Evolutionary conservation across 2,888 invertebrate genomes (phyloP), one percentile per base, ranked within the genome.

Genomic region (Archaeoteleia sp.): DNA sequence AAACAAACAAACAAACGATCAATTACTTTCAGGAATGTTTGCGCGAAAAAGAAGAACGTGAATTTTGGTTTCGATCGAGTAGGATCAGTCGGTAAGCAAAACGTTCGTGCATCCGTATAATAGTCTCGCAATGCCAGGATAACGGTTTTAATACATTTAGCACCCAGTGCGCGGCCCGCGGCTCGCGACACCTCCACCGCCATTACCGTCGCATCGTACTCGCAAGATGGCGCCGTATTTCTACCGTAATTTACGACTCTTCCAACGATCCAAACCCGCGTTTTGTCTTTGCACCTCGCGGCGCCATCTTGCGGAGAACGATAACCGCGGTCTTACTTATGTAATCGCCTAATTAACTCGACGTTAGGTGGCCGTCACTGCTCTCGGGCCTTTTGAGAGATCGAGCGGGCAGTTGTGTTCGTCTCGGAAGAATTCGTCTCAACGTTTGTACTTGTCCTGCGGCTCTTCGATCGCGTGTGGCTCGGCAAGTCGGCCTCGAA

Each of bases 161-260:
- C 80, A 80, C 80, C 80, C 76, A 77, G 76, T 75, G 75, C 71
- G 74, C 74, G 74, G 76, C 74, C 71, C 75, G 75, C 76, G 73
- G 75, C 78, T 71, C 76, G 34, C 53, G 49, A 37, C 66, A 66
- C 65, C 39, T 67, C 45, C 37, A 48, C 67, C 58, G 70, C 63
- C 40, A 55, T 67, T 67, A 69, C 62, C 14, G 37, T 17, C 7
- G 25, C 34, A 14, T n/a, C 49, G 51, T 43, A 1, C 7, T 6
- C 15, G 30, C 23, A 23, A 42, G 27, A 9, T 27, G 39, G 43
- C 29, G 48, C 34, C 49, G 35, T n/a, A 13, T 13, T 32, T 8
- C 3, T 4, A 5, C 20, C 3, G 20, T 20, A 20, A 4, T 20
- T 20, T 20, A n/a, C n/a, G n/a, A n/a, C n/a, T n/a, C n/a, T n/a